Conservation (phyloP, 2,888 invertebrate species). For the Polydrusus pterygomalis region DNA sequence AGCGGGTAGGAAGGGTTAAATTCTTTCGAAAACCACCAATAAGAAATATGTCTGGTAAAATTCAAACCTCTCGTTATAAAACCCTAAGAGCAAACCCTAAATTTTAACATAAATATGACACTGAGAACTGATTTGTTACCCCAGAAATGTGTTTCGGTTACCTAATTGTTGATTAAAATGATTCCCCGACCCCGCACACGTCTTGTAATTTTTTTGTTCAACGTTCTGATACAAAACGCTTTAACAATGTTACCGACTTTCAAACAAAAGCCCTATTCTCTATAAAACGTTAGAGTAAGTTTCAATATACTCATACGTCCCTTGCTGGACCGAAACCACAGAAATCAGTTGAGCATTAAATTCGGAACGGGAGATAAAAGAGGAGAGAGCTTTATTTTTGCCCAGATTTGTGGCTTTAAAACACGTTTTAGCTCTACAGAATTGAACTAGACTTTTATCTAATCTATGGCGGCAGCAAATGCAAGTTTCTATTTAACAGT, state of each 20-base stretch:
- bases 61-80: no score
- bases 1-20: no score
- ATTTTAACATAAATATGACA: no score
- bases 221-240: not conserved
- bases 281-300: constrained; percentile 50
- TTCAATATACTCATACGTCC: constrained; percentile 47
- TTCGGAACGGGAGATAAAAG: constrained; percentile 51
- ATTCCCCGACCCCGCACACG: not conserved
- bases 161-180: no score
- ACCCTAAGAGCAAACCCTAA: no score
- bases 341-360: constrained; percentile 57
- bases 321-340: constrained; percentile 47
- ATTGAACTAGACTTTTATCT: constrained; percentile 57
- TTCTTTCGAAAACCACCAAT: no score
- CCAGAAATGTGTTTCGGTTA: no score
- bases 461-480: constrained; percentile 52
- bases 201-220: not conserved
- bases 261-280: constrained; percentile 27
- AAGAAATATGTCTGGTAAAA: no score
- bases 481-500: constrained; percentile 55
- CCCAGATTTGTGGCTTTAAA: constrained; percentile 55
- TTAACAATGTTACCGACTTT: not conserved
- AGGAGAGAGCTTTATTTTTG: constrained; percentile 56
- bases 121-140: no score
- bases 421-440: constrained; percentile 57